Base-by-base conservation (phyloP, 2,113 vertebrate species). In the Alectura lathami region DNA sequence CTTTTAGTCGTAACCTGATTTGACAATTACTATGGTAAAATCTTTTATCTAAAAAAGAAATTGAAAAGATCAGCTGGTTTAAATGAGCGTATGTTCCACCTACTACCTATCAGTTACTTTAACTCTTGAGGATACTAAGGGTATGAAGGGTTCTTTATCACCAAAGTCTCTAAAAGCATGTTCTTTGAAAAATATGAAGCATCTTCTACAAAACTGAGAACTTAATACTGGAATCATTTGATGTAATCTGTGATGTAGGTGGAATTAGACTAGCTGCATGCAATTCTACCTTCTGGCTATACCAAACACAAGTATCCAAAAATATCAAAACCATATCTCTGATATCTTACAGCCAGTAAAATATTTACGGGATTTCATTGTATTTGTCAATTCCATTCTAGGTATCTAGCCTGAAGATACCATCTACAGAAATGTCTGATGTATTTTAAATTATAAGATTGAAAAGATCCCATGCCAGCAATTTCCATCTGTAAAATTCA, bases 401-500 rank as follows among this genome's bases (percentile, higher is more conserved):
- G 54, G 20, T 50, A 67, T 40, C 72, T 40, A 27, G 3, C 54
- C 63, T 90, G 80, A 74, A 88, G 75, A 70, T 47, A 66, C 10
- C 21, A n/a, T 78, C 83, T 88, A 86, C 73, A 67, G 11, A 86
- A 93, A 81, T n/a, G 9, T n/a, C 76, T 77, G 51, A 36, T 78
- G 21, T 86, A 23, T 86, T 95, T 86, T 80, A 60, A 88, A 63
- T 75, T 38, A 40, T n/a, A 67, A 67, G 50, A 70, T 47, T 76
- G 38, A 77, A 88, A 81, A 83, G 34, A 63, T 84, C 64, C 54
- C 8, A 40, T 54, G 72, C 83, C 88, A 95, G 60, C 18, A 70
- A 93, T 60, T 67, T 86, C 88, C 68, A 88, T 93, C 83, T 94
- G 83, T 93, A 73, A 92, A 74, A 86, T 88, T 86, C 78, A 23